These are phyloP conservation scores for Sipunculus nudus DNA, from an alignment of 2,888 invertebrate genomes.

Conservation along the genomic window DNA sequence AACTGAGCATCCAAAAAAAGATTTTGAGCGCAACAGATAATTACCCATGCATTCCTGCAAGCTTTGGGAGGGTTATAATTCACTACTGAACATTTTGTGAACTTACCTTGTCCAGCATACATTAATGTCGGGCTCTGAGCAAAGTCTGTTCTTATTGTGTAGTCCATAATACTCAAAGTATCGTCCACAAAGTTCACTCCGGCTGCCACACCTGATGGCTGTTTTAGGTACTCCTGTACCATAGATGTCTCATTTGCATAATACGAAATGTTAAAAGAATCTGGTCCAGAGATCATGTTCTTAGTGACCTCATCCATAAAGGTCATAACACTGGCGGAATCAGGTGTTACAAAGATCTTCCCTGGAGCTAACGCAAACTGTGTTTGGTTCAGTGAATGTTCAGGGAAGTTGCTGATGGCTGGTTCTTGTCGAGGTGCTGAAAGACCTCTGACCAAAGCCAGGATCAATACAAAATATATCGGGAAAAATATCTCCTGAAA, in stretches of 20 bases:
- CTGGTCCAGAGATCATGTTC: constrained; percentile 68
- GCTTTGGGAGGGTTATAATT: background rate
- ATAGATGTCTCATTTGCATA: constrained; percentile 76
- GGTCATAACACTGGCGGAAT: constrained; percentile 32
- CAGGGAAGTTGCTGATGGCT: constrained; percentile 37
- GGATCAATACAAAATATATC: constrained; percentile 78
- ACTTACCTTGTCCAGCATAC: constrained; percentile 8
- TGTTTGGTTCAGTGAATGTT: constrained; percentile 12
- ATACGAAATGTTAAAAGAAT: constrained; percentile 61
- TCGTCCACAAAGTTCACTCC: constrained; percentile 70
- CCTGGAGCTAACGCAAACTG: background rate
- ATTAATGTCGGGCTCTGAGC: constrained; percentile 28
- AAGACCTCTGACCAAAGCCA: constrained; percentile 72
- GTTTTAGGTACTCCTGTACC: constrained; percentile 76
- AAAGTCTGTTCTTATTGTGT: constrained; percentile 46
- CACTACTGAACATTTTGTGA: constrained; percentile 27
- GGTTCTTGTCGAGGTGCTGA: constrained; percentile 39
- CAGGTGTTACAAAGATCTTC: constrained; percentile 49
- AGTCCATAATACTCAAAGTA: constrained; percentile 27
- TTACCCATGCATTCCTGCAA: background rate
- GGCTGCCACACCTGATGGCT: constrained; percentile 71
- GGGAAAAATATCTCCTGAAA: constrained; percentile 82
- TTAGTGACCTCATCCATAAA: constrained; percentile 55
- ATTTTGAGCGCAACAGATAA: too few species aligned
- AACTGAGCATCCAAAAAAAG: too few species aligned